Evolutionary conservation across 1,140 invertebrate species (phyloP), one percentile per base, ranked within the genome.

Genomic region (Semibalanus balanoides): DNA sequence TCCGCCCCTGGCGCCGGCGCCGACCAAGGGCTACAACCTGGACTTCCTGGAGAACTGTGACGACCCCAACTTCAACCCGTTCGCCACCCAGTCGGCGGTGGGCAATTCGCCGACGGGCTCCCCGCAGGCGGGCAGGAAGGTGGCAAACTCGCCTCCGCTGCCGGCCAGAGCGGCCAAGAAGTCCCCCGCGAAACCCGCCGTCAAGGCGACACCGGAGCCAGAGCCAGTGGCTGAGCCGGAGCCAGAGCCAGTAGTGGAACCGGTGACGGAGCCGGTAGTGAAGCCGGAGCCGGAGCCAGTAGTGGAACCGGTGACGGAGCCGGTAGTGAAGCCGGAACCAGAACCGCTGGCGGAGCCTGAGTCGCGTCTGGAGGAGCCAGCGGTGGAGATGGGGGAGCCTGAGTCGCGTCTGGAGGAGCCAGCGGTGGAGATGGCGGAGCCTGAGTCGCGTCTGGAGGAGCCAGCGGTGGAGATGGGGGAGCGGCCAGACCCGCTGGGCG

Each of bases 1-100:
- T 64, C 51, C 51, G 51, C 51, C 51, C 7, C 51, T 64, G 51
- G 35, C 35, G 35, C 31, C 74, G n/a, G n/a, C n/a, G 30, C 77
- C 79, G 27, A 76, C 76, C 75, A 78, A 78, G 27, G 51, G 72
- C 27, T 79, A 79, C 71, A 78, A 77, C 64, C 76, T 80, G 30
- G 79, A 80, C 75, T 80, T 80, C 30, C 75, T 80, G 7, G 78
- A 80, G 51, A 74, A 74, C 31, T 35, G 78, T 31, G 79, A 80
- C 74, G 79, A 80, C 43, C 79, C 79, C 27, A 79, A 80, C 75
- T 80, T 79, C 43, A 80, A 80, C 30, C 79, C 79, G 28, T 80
- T 80, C 77, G 78, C 77, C 29, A 79, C 79, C 7, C 78, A 80
- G 74, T 74, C 77, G 51, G 75, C 64, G 35, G 75, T 80, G 27